Evolutionary conservation across 2,113 vertebrate species (phyloP), one percentile per base, ranked within the genome.

Genomic region (Indri indri): DNA sequence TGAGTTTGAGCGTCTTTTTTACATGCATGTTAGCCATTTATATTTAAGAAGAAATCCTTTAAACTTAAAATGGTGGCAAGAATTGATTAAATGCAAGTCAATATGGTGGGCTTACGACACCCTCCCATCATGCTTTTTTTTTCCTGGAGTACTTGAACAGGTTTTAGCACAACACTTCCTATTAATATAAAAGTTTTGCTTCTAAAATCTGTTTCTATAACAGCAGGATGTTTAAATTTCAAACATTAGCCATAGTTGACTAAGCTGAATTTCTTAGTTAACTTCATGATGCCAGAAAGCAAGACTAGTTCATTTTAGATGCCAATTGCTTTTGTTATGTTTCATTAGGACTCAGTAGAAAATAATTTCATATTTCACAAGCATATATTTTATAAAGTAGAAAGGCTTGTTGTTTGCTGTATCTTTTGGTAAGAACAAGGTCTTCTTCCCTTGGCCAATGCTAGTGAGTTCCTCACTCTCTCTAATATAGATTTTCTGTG

Each of bases 201-300:
- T 97, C 90, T 20, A 76, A 95, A 96, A 94, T 96, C 90, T 96
- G 94, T 96, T 98, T 96, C 91, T 96, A 20, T 83, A 93, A 96
- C 54, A 97, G 87, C 80, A 90, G 94, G 90, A 87, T 91, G 84
- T 91, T 97, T 96, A 96, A 90, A 96, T 95, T 95, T 88, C 92
- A 91, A 97, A 91, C 84, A 95, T 96, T 95, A 96, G 77, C 90
- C 92, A 90, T 45, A 90, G 91, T 22, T 97, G 96, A 95, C 85
- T 92, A 94, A 95, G 92, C 94, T 95, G 88, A 97, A 92, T 92
- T 88, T 97, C 97, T 96, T 92, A 95, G 97, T 93, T 97, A 96
- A 97, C 94, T 94, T 88, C n/a, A 61, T 37, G 85, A 89, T 61
- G 88, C 65, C 98, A 94, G 96, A 89, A 96, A 85, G 97, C 94